These are phyloP conservation scores for Dioctria linearis DNA, from an alignment of 2,888 invertebrate species.

Conservation along the genomic window DNA sequence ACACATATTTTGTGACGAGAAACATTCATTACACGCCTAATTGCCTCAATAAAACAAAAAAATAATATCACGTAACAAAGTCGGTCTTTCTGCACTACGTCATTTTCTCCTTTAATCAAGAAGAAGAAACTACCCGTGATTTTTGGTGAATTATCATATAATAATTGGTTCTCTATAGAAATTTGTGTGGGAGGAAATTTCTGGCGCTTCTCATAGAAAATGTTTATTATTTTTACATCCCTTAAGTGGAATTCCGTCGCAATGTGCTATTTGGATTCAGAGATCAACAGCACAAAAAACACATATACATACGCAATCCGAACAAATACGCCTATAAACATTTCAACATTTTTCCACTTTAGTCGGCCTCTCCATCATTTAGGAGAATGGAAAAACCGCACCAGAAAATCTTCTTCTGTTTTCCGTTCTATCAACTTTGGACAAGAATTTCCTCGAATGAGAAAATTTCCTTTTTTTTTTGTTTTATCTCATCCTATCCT, in stretches of 20 bases:
- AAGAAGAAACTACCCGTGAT: no score
- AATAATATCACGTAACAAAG: slow-evolving; percentile 2
- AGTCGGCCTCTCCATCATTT: no score
- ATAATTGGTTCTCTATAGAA: no score
- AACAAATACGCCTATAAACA: not conserved
- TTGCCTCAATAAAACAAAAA: not conserved
- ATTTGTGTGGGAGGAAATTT: no score
- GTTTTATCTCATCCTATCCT: not conserved
- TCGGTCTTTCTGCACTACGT: not conserved
- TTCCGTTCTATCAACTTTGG: slow-evolving; percentile 1
- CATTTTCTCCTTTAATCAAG: no score
- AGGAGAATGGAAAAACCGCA: not conserved
- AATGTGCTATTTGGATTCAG: not conserved
- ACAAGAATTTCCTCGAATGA: not conserved
- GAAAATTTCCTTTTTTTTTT: not conserved
- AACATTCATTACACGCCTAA: slow-evolving; percentile 6
- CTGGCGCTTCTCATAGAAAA: no score
- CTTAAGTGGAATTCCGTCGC: no score
- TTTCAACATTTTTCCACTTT: no score
- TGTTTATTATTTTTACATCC: no score
- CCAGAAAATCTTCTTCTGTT: slow-evolving; percentile 12
- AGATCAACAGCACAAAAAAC: not conserved
- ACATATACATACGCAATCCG: not conserved
- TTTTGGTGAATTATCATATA: no score
- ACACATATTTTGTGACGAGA: not conserved